Conservation (phyloP, 2,888 invertebrate species). For the Pandemis corylana region DNA sequence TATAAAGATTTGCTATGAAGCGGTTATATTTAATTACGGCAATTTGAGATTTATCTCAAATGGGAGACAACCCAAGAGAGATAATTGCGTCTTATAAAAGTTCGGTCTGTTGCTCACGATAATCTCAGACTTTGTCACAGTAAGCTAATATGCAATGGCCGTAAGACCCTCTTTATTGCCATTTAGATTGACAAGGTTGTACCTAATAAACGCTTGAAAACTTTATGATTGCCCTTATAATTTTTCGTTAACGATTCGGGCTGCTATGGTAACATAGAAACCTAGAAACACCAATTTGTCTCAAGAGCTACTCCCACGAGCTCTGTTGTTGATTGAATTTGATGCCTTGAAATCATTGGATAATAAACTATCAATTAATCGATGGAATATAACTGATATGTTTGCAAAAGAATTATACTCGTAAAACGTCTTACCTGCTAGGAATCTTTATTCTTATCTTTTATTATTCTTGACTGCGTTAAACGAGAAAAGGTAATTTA, state of each 20-base stretch:
- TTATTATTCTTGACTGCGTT: not conserved
- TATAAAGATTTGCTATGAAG: not conserved
- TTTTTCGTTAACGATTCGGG: not conserved
- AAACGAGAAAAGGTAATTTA: not conserved
- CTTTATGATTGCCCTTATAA: not conserved
- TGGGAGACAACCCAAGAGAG: slow-evolving; percentile 19
- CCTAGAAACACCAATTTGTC: not conserved
- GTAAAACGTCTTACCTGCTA: not conserved
- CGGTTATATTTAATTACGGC: slow-evolving; percentile 21
- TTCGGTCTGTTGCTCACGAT: not conserved
- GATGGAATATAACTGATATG: not conserved
- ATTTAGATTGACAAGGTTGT: not conserved
- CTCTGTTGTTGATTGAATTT: slow-evolving; percentile 4
- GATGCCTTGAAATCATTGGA: not conserved
- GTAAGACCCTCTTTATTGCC: not conserved
- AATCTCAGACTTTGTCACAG: not conserved
- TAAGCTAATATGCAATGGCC: not conserved
- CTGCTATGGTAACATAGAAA: slow-evolving; percentile 8
- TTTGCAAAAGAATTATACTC: not conserved
- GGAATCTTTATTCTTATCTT: not conserved
- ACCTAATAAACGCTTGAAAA: not conserved
- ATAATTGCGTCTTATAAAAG: slow-evolving; percentile 11
- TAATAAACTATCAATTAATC: not conserved
- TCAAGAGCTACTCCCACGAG: not conserved
- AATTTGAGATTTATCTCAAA: slow-evolving; percentile 30